Evolutionary conservation across 2,888 invertebrate species (phyloP).

Genomic region (Parascotia fuliginaria): DNA sequence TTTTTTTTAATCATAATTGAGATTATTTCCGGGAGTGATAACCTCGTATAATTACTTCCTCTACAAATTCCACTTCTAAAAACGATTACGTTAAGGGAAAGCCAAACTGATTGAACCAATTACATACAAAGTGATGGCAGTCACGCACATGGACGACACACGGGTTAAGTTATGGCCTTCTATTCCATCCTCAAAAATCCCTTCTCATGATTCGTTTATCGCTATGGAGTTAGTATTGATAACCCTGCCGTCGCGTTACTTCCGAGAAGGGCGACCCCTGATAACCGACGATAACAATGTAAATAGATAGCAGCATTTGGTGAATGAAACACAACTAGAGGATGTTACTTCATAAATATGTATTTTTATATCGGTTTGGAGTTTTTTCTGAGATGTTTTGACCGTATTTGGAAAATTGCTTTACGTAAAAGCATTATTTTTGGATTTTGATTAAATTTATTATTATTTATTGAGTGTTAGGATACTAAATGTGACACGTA

Average conservation of each 20-base stretch:
- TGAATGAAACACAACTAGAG: conserved; percentile 47
- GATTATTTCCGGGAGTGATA: conserved; percentile 9
- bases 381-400: conserved; percentile 21
- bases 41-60: conserved; percentile 14
- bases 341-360: conserved; percentile 47
- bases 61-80: conserved; percentile 16
- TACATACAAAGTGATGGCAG: conserved; percentile 12
- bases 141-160: conserved; percentile 11
- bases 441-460: too few species aligned
- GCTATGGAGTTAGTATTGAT: conserved; percentile 47
- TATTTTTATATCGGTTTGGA: conserved; percentile 29
- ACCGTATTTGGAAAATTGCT: conserved; percentile 5
- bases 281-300: conserved; percentile 55
- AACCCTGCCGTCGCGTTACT: conserved; percentile 50
- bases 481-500: too few species aligned
- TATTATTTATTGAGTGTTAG: too few species aligned
- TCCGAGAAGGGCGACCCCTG: conserved; percentile 62
- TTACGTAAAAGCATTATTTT: conserved; percentile 2
- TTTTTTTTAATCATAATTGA: conserved; percentile 9
- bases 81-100: conserved; percentile 18
- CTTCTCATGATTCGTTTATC: conserved; percentile 43
- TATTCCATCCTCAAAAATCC: conserved; percentile 39
- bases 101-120: conserved; percentile 20
- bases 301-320: conserved; percentile 50
- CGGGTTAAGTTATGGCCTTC: conserved; percentile 9